A percentile compares a stretch with the other conserved stretches of the same genome.
phyloP scores from a whole-genome alignment of 2,113 vertebrate species.

The Etia nguti region DNA sequence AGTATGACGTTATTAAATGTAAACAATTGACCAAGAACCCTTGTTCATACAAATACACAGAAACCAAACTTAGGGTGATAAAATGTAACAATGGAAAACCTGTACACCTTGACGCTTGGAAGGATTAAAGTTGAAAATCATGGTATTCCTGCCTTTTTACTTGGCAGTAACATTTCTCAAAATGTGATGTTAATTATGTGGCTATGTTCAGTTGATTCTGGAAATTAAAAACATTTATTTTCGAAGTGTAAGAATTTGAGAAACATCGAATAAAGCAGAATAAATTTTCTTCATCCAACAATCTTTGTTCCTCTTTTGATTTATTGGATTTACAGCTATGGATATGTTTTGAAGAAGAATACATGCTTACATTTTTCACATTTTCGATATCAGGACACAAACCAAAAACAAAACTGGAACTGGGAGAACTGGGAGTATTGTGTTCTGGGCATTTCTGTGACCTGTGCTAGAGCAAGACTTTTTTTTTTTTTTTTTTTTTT shows the following conservation, averaged over 20 bases:
- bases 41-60: background rate
- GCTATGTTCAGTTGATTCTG: background rate
- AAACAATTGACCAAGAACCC: background rate
- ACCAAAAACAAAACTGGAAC: background rate
- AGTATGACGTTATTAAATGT: background rate
- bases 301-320: background rate
- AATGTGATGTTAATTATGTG: rapidly evolving
- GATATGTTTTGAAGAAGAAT: background rate
- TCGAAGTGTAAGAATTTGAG: background rate
- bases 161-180: background rate
- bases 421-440: background rate
- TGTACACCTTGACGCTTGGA: background rate
- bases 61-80: background rate
- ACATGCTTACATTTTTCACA: rapidly evolving
- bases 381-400: background rate
- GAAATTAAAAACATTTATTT: background rate
- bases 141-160: rapidly evolving
- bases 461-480: rapidly evolving
- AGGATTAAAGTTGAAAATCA: background rate
- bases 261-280: background rate
- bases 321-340: background rate
- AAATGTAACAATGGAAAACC: background rate
- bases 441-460: background rate
- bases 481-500: rapidly evolving
- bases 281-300: rapidly evolving